Evolutionary conservation across 2,113 vertebrate genomes (phyloP), one percentile per base, ranked within the genome.

Genomic region (Chionis minor): DNA sequence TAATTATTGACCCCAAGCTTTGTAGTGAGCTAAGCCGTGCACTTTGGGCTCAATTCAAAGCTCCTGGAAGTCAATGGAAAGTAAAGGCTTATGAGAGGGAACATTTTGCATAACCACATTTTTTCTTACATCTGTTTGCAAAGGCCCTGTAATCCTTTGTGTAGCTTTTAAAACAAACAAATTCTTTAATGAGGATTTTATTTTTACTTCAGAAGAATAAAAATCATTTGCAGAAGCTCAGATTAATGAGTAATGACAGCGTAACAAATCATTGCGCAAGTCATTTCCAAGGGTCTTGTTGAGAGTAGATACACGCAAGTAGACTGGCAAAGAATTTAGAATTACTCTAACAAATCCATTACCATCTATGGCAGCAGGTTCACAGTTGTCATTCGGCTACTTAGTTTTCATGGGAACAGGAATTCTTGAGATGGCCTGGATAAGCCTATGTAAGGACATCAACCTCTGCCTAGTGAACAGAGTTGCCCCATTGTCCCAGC

Each of bases 141-240:
- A 94, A 92, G 59, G 66, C 70, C 40, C 74, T 80, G 38, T 94
- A 95, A 96, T 97, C 95, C 90, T 95, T 91, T 89, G 81, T 92
- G 86, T 88, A 92, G 71, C 86, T 80, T 92, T 95, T 90, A 91
- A 97, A 96, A 92, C 88, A 95, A 97, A 95, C 95, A 94, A 92
- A 96, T 82, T 89, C 62, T 77, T 95, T 95, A 97, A 97, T 94
- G 70, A 87, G 73, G 66, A 79, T 82, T 96, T 95, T 91, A 80
- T 89, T 96, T 96, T 92, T 91, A 73, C 84, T 94, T 95, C 81
- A 80, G 92, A 94, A 94, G 83, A 92, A 85, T 66, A 85, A 94
- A 95, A 95, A 89, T 95, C 45, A 70, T 96, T 95, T 94, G 81
- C 89, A 91, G 88, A 85, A 91, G 78, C 89, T 95, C 95, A 94